Evolutionary conservation across 1,140 invertebrate species (phyloP).

Genomic region (Antheraea mylitta): DNA sequence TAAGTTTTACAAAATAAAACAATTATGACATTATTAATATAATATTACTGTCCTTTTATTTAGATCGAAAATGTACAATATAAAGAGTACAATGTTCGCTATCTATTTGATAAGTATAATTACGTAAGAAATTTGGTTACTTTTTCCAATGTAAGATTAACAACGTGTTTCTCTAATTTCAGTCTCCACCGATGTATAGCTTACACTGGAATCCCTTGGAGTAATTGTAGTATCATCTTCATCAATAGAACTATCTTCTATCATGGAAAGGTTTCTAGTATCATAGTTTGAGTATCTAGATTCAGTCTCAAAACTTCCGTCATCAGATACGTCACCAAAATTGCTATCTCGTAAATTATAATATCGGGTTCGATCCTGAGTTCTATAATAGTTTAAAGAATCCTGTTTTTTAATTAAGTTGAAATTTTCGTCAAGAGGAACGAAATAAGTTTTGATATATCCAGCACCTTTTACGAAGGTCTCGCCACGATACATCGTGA

Average conservation of each 20-base stretch:
- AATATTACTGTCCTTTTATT: too few relatives aligned
- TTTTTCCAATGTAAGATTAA: conserved; percentile 20
- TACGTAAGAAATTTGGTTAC: too few relatives aligned
- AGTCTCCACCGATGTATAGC: conserved; percentile 30
- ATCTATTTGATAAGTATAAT: too few relatives aligned
- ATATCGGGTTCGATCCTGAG: conserved; percentile 29
- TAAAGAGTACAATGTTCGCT: too few relatives aligned
- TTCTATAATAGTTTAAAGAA: conserved; percentile 33
- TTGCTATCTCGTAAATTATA: conserved; percentile 31
- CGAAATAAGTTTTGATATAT: conserved; percentile 86
- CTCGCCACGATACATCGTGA: conserved; percentile 84
- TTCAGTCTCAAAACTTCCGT: conserved; percentile 14
- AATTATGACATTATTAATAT: too few relatives aligned
- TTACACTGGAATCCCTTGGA: conserved; percentile 9
- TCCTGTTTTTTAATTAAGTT: conserved; percentile 71
- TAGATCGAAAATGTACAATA: too few relatives aligned
- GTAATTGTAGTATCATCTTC: conserved; percentile 3
- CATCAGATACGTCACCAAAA: conserved; percentile 19
- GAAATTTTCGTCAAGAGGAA: conserved; percentile 82
- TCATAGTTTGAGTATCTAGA: conserved; percentile 18
- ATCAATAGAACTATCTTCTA: conserved; percentile 14
- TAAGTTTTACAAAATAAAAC: too few relatives aligned
- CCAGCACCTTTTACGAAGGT: conserved; percentile 89
- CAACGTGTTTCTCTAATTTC: conserved; percentile 46
- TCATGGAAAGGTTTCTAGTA: conserved; percentile 15